Conservation (phyloP, 2,113 vertebrate genomes). For the Nerophis ophidion region DNA sequence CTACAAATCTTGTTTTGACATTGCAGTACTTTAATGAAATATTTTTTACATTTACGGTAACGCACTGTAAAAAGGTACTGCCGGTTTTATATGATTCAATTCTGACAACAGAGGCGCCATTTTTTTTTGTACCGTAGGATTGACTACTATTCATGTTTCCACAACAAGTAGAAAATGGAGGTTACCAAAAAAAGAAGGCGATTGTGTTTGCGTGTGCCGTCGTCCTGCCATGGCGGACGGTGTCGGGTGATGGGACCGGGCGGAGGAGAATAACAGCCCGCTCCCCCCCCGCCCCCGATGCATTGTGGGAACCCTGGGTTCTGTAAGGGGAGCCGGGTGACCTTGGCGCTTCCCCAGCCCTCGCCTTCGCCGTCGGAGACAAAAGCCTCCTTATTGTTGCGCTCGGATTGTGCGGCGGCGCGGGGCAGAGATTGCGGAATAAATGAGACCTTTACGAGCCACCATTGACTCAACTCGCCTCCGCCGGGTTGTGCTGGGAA, state of each 20-base stretch:
- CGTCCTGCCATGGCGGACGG: constrained; percentile 17
- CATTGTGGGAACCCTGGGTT: neutral
- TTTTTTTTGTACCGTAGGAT: too few species aligned
- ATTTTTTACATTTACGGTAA: too few species aligned
- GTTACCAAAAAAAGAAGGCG: too few species aligned
- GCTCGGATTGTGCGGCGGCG: constrained; percentile 28
- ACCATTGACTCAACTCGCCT: constrained; percentile 22
- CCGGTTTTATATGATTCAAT: too few species aligned
- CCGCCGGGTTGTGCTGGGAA: too few species aligned
- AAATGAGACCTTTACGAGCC: constrained; percentile 46
- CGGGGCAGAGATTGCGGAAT: constrained; percentile 41
- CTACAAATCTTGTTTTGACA: too few species aligned
- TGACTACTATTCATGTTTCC: too few species aligned
- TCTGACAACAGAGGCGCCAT: too few species aligned
- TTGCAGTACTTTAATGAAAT: too few species aligned
- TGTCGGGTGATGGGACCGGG: constrained; percentile 13
- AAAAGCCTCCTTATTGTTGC: constrained; percentile 61
- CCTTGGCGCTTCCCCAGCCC: constrained; percentile 57
- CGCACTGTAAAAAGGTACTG: too few species aligned
- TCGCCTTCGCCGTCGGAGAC: constrained; percentile 52
- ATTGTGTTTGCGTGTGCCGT: neutral
- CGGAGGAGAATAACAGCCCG: constrained; percentile 50
- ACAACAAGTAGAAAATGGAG: too few species aligned
- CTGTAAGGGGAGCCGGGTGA: constrained; percentile 56
- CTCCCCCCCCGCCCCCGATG: constrained; percentile 6